Evolutionary conservation across 2,797 vertebrate species (phyloP).

Genomic region (Tolypeutes matacus): DNA sequence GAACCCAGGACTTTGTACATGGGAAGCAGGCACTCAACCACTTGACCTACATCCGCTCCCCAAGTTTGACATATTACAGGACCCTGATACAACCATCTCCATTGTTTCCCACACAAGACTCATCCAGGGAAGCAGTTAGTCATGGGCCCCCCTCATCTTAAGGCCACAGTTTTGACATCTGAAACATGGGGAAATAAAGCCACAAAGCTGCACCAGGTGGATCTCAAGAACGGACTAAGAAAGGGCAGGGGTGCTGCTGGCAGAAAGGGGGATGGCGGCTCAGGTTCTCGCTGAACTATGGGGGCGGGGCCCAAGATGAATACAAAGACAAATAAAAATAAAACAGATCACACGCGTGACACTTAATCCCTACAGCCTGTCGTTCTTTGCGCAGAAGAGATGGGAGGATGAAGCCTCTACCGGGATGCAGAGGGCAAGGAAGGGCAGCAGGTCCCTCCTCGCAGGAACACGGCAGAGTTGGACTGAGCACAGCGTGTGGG

Average conservation of each 20-base stretch:
- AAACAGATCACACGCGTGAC: rapidly evolving
- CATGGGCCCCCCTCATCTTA: rapidly evolving
- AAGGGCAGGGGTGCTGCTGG: background rate
- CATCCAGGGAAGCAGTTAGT: rapidly evolving
- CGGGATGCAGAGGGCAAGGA: background rate
- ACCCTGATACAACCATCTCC: background rate
- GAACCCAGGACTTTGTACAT: too few relatives aligned
- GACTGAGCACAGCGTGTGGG: background rate
- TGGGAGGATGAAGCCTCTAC: rapidly evolving
- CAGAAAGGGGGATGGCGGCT: background rate
- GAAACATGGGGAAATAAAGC: background rate
- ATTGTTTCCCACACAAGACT: background rate
- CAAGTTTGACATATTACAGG: too few relatives aligned
- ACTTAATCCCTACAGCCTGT: background rate
- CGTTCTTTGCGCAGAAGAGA: background rate
- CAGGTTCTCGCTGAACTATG: too few relatives aligned
- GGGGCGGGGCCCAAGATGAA: background rate
- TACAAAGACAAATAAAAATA: rapidly evolving
- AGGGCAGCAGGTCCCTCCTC: background rate
- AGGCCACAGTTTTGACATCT: background rate
- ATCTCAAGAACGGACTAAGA: background rate
- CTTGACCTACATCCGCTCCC: too few relatives aligned
- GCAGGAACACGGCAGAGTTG: rapidly evolving
- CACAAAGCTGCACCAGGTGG: background rate
- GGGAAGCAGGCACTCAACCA: too few relatives aligned